Evolutionary conservation across 1,140 invertebrate genomes (phyloP).

Genomic region (Macrocentrus cingulum): DNA sequence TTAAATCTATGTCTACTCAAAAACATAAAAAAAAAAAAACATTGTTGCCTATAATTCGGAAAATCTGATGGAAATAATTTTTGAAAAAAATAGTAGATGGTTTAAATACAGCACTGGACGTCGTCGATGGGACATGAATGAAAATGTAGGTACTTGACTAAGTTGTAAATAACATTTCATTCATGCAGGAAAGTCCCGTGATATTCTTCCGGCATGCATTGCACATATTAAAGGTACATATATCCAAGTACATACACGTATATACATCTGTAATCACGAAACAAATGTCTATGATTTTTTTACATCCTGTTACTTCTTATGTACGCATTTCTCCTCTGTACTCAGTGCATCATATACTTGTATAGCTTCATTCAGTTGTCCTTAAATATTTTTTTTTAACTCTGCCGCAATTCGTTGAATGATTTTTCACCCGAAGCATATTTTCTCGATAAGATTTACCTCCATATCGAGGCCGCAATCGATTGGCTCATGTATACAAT

Average conservation of each 20-base stretch:
- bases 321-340: slow-evolving; percentile 28
- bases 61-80: no score
- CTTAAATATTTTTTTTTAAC: no score
- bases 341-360: slow-evolving; percentile 7
- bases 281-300: slow-evolving; percentile 42
- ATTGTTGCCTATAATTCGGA: no score
- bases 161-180: slow-evolving; percentile 39
- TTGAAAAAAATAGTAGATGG: no score
- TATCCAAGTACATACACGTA: neutral
- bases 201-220: slow-evolving; percentile 37
- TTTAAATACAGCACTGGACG: no score
- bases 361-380: no score
- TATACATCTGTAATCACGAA: slow-evolving; percentile 23
- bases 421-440: no score
- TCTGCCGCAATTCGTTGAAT: no score
- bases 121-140: slow-evolving; percentile 10
- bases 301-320: slow-evolving; percentile 36
- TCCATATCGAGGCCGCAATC: neutral
- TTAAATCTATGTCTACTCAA: no score
- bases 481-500: neutral
- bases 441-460: no score
- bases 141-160: slow-evolving; percentile 34
- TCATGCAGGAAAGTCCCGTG: slow-evolving; percentile 37
- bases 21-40: no score
- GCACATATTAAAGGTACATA: slow-evolving; percentile 23